Base-by-base conservation (phyloP, 2,113 vertebrate species). In the Pimephales promelas region DNA sequence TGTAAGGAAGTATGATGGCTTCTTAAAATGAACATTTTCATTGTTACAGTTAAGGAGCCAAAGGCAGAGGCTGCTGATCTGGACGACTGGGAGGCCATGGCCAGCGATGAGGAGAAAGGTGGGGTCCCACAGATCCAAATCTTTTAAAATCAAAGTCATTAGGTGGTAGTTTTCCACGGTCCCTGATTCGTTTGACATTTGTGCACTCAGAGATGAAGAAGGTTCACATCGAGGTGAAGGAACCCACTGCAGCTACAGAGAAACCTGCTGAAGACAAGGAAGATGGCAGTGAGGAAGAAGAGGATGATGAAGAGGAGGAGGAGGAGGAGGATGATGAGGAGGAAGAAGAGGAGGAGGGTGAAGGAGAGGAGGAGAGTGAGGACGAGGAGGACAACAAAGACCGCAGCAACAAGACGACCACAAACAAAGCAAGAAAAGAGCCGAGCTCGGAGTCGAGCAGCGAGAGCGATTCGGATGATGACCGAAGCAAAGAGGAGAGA, bases 21-120 rank as follows among this genome's bases (percentile, higher is more conserved):
- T n/a, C 6, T 49, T 14, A 24, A 47, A 20, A 80, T 34, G n/a
- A 14, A 16, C n/a, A 45, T 75, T 57, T 40, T 84, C 18, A 10
- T 83, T 13, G 66, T 40, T 16, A 72, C 86, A 82, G 90, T 82
- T 45, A 84, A 64, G 68, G 94, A 92, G 61, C 86, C 83, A 72
- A 95, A 94, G 68, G 76, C 89, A 0, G 97, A 98, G 2, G 92
- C 94, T 34, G 92, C 84, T 0, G 95, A 94, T 66, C 86, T 99
- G 56, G 98, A 99, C 90, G 96, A 98, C 90, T 99, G 98, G 98
- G 98, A 99, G 93, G 96, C 97, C 74, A 99, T 99, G 91, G 95
- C 93, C 91, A 99, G 96, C 62, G 98, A 99, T 59, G 97, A 98
- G 88, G 97, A 99, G 86, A 94, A 94, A 90, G 93, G 93, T 94